Conservation (phyloP, 2,888 invertebrate species). For the Gymnosoma rotundatum region DNA sequence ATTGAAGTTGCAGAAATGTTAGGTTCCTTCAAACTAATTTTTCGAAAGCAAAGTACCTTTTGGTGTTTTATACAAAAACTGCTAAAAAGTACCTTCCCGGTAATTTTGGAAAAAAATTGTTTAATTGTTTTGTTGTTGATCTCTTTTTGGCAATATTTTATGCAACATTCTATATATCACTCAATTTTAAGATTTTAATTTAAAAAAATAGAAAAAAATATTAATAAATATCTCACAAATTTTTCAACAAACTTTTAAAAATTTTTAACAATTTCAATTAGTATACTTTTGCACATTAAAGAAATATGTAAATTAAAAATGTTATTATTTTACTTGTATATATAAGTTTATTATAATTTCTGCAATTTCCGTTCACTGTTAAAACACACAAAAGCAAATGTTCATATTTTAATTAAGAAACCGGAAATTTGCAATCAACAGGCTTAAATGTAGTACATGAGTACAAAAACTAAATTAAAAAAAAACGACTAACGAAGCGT, state of each 20-base stretch:
- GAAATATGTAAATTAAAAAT: background rate
- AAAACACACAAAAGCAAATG: constrained; percentile 21
- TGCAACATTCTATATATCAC: too few species aligned
- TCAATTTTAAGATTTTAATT: too few species aligned
- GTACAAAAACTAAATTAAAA: background rate
- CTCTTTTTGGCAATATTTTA: too few species aligned
- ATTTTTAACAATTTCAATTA: constrained; percentile 37
- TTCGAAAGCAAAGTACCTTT: too few species aligned
- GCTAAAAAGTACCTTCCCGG: too few species aligned
- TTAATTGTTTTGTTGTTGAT: too few species aligned
- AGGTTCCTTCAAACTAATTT: too few species aligned
- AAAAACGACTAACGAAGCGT: constrained; percentile 2
- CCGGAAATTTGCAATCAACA: constrained; percentile 66
- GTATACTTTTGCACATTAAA: constrained; percentile 11
- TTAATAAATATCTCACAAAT: background rate
- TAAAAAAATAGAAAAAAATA: too few species aligned
- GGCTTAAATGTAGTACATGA: constrained; percentile 32
- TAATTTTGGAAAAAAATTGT: too few species aligned
- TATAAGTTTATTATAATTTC: constrained; percentile 33
- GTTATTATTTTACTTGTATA: constrained; percentile 30
- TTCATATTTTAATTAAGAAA: constrained; percentile 63
- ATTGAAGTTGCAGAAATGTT: too few species aligned
- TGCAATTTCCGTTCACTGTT: constrained; percentile 46
- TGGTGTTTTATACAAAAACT: too few species aligned
- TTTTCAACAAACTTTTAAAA: constrained; percentile 4